A percentile compares a stretch with the other conserved stretches of the same genome.
phyloP scores from a whole-genome alignment of 2,113 vertebrate genomes.

The Dolichotis patagonum region DNA sequence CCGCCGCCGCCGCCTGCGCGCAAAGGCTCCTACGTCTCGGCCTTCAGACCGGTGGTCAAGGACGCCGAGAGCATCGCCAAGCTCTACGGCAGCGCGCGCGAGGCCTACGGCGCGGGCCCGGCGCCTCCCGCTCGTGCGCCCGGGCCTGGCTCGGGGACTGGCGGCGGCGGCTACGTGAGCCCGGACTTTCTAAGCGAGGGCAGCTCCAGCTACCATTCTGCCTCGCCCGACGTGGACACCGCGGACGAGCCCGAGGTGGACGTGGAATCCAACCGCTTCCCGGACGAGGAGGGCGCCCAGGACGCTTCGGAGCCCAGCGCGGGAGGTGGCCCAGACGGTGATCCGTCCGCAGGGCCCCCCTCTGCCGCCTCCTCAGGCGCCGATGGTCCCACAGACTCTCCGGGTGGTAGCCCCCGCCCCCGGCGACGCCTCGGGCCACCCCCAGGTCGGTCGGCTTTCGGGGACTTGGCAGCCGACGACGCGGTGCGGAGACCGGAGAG shows the following conservation, averaged over 20 bases:
- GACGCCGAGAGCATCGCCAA: slow-evolving; percentile 96
- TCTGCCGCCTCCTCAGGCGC: slow-evolving; percentile 72
- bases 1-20: slow-evolving; percentile 89
- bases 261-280: slow-evolving; percentile 93
- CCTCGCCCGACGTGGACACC: slow-evolving; percentile 94
- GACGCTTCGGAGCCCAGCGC: slow-evolving; percentile 65
- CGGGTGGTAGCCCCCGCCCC: slow-evolving; percentile 66
- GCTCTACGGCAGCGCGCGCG: slow-evolving; percentile 93
- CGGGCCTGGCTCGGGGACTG: slow-evolving; percentile 72
- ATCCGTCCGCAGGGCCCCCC: slow-evolving; percentile 64
- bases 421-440: slow-evolving; percentile 77
- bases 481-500: slow-evolving; percentile 86
- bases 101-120: slow-evolving; percentile 83
- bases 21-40: slow-evolving; percentile 95
- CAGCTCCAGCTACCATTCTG: slow-evolving; percentile 94
- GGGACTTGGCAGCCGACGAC: slow-evolving; percentile 84
- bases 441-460: slow-evolving; percentile 78
- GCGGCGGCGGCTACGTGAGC: slow-evolving; percentile 90
- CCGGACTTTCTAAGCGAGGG: slow-evolving; percentile 96
- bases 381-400: slow-evolving; percentile 74
- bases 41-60: slow-evolving; percentile 96
- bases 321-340: slow-evolving; percentile 61
- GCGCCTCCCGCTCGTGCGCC: slow-evolving; percentile 77
- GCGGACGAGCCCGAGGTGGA: slow-evolving; percentile 95
- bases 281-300: slow-evolving; percentile 89